Evolutionary conservation across 2,888 invertebrate genomes (phyloP), one percentile per base, ranked within the genome.

Genomic region (Chrysolina americana): DNA sequence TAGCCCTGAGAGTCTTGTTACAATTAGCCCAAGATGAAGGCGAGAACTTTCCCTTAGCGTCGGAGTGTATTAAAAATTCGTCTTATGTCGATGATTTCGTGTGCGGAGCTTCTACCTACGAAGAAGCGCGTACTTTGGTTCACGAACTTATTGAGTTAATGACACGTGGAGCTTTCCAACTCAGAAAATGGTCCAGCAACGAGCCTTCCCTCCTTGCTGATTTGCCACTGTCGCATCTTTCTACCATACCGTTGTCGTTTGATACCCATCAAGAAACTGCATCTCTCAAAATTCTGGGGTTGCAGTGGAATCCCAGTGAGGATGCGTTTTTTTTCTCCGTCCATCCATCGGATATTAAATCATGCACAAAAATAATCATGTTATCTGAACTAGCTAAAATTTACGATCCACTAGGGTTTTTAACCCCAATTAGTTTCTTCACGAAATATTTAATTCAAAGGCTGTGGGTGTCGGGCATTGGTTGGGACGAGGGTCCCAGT

Each of bases 181-280:
- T 72, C 9, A 3, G 72, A 13, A 68, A 72, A 41, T 73, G 73
- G 73, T 65, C 48, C 21, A 65, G 65, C 15, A 70, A 70, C 48
- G 59, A 70, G n/a, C 28, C n/a, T 11, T 17, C 21, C 13, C 17
- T 73, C 0, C 21, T 68, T 15, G 15, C 36, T 11, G 28, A 44
- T 64, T 44, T 70, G 41, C 70, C 47, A 10, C 9, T 8, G 5
- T 44, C 70, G 4, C 41, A 53, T 41, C 59, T 70, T 9, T 53
- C 41, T 0, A 62, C 19, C 0, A 44, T 68, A 11, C 41, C 74
- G 4, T 17, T 63, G 2, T n/a, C 19, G 13, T 69, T 73, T 48
- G 53, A 64, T 47, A 44, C 11, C 21, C 63, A 70, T 47, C 19
- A 9, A 19, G n/a, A 36, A 17, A 1, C 5, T 21, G 8, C 3